These are phyloP conservation scores for Andrena marginata DNA, from an alignment of 2,888 invertebrate species.

Conservation along the genomic window DNA sequence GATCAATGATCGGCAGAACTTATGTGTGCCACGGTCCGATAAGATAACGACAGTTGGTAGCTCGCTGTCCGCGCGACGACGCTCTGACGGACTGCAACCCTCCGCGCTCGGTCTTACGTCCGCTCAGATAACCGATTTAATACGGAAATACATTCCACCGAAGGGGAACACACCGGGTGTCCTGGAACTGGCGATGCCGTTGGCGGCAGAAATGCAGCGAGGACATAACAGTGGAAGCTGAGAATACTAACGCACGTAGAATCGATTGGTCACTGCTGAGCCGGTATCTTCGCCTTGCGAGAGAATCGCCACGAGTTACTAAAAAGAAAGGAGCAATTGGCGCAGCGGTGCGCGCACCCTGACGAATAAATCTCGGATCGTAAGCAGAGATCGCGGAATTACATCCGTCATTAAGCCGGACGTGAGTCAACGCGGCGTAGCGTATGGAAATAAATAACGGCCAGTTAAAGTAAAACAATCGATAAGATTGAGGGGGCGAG, in stretches of 20 bases:
- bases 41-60: constrained; percentile 33
- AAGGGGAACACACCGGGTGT: neutral
- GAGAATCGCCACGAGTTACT: neutral
- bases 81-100: constrained; percentile 13
- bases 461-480: constrained; percentile 70
- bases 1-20: constrained; percentile 55
- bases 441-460: constrained; percentile 63
- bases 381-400: constrained; percentile 37
- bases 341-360: no score
- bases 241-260: neutral
- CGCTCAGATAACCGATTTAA: constrained; percentile 1
- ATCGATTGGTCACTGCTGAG: no score
- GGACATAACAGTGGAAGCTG: neutral
- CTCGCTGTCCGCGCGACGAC: neutral
- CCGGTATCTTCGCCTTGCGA: no score
- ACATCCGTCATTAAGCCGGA: constrained; percentile 34
- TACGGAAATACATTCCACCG: neutral
- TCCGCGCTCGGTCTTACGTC: neutral
- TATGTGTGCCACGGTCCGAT: constrained; percentile 51
- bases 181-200: neutral
- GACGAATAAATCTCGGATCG: constrained; percentile 17
- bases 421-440: constrained; percentile 41
- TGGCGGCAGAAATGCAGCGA: neutral
- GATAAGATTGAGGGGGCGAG: constrained; percentile 60
- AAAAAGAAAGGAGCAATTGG: neutral